These are phyloP conservation scores for Eupithecia inturbata DNA, from an alignment of 2,888 invertebrate genomes.

Conservation along the genomic window DNA sequence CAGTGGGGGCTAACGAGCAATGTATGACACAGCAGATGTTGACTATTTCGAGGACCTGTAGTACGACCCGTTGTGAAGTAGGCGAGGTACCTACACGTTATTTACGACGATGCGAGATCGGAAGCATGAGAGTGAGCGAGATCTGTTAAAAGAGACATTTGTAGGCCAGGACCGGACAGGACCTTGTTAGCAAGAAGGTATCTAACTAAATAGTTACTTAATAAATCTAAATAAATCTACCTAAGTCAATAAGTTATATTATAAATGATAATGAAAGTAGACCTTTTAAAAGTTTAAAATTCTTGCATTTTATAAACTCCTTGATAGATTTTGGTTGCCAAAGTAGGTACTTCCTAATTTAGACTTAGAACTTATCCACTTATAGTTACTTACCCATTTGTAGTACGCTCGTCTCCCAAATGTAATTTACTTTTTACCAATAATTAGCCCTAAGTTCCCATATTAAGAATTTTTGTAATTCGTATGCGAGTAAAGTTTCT, in stretches of 20 bases:
- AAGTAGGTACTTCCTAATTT: too few species aligned
- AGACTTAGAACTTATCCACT: too few species aligned
- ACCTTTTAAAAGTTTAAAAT: not conserved
- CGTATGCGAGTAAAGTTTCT: too few species aligned
- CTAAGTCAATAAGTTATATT: not conserved
- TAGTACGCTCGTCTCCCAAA: too few species aligned
- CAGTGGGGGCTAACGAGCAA: conserved; percentile 60
- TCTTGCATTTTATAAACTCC: not conserved
- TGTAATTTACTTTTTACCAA: too few species aligned
- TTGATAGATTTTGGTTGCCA: too few species aligned
- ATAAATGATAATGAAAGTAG: not conserved
- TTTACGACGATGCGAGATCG: conserved; percentile 28
- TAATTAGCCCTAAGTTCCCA: too few species aligned
- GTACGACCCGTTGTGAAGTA: conserved; percentile 38
- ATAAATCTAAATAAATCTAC: too few species aligned
- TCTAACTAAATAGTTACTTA: too few species aligned
- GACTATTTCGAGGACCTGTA: conserved; percentile 43
- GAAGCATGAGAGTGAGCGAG: conserved; percentile 7
- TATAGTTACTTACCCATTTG: too few species aligned
- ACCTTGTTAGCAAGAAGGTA: not conserved
- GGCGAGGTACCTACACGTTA: conserved; percentile 26
- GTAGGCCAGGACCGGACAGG: not conserved
- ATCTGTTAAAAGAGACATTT: conserved; percentile 15
- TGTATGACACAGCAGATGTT: conserved; percentile 60
- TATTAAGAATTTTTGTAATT: too few species aligned